Evolutionary conservation across 2,888 invertebrate species (phyloP), one percentile per base, ranked within the genome.

Genomic region (Candidula unifasciata): DNA sequence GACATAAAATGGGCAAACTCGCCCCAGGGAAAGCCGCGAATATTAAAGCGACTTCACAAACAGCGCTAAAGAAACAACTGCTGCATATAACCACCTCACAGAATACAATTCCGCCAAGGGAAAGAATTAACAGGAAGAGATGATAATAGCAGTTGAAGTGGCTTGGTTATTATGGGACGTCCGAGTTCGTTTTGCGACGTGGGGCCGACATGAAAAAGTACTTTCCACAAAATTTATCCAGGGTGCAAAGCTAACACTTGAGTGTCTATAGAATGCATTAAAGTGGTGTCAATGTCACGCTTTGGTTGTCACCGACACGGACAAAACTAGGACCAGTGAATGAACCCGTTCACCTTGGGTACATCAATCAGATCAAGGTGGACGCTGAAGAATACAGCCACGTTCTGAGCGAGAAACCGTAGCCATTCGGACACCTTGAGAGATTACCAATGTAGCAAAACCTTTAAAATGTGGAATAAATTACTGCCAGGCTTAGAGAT

Each of bases 311-410:
- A 37, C 3, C 21, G 3, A 21, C 35, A 33, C 35, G 35, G 18
- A 6, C 24, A 35, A 69, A 35, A 69, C 35, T 35, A 35, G 2
- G 69, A 35, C 21, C 69, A 16, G 10, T 33, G 35, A 35, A 21
- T 69, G 35, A 37, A 33, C 18, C 21, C 21, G 8, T 8, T 33
- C 5, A 21, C 6, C 69, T 18, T 5, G 24, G 69, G 69, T 69
- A 35, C 69, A 69, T 69, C 37, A 69, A 69, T 69, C 69, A 69
- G 35, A 69, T 69, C 35, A 37, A 68, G 69, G 69, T 6, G 27
- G 24, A 18, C 35, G 69, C 35, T 35, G 35, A 35, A 69, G 37
- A 69, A 69, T 35, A 69, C 6, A 13, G 33, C 44, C 44, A 44
- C 44, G 44, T 44, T 44, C 13, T 6, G 44, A 6, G 13, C 13